Evolutionary conservation across 2,888 invertebrate genomes (phyloP), one percentile per base, ranked within the genome.

Genomic region (Sinohyriopsis cumingii): DNA sequence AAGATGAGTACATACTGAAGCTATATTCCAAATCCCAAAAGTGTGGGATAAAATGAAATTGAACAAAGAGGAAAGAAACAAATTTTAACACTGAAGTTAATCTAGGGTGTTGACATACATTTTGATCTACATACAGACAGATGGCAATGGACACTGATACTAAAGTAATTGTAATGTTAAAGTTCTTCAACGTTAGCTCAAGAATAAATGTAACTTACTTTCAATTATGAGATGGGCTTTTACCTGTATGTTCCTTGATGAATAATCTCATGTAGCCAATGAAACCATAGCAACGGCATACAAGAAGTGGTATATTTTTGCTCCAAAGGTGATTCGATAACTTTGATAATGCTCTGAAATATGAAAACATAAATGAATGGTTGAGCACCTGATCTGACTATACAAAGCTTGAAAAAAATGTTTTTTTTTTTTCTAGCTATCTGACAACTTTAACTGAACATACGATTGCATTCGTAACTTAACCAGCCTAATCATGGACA

Each of bases 211-310:
- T 19, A 59, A 59, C 24, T 59, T 19, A 19, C 1, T 9, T 57
- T 15, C 18, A 59, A 45, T 45, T 45, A 45, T 45, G 15, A 45
- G 33, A 6, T 7, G 33, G 22, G 28, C 33, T 69, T 72, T 59
- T 82, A 90, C 90, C 88, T 73, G 90, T 88, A 77, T 91, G 91
- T 80, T 91, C 91, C 64, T 92, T 91, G 91, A 91, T 78, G 72
- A 98, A 98, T 68, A 98, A 91, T 73, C 98, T 93, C 84, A 97
- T 94, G 76, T 95, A 95, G 6, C 97, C 98, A 79, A 99, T 91
- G 89, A 99, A 95, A 24, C 99, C 99, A 87, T 96, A 94, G 76
- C 96, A 95, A 68, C 95, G 93, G 85, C 96, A 96, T 66, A 95
- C 93, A 75, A 98, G 91, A 67, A 98, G 92, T 0, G 98, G 97